Conservation (phyloP, 2,888 invertebrate genomes). For the Escarpia spicata region DNA sequence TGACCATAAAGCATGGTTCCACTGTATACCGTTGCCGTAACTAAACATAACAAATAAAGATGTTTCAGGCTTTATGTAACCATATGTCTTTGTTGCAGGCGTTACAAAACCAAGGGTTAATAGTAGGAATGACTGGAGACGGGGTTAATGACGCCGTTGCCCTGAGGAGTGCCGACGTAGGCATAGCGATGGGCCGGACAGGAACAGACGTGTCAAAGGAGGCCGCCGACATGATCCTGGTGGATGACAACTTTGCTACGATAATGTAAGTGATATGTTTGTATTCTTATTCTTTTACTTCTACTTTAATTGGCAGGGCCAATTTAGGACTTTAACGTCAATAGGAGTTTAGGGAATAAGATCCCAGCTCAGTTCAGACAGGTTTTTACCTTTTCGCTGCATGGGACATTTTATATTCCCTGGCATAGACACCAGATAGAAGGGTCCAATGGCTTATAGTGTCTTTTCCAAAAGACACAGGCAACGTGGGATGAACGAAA, state of each 20-base stretch:
- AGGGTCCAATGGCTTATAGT: no score
- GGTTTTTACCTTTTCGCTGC: no score
- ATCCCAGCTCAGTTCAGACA: no score
- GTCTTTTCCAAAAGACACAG: no score
- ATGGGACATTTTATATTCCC: no score
- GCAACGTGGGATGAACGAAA: no score
- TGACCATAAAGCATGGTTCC: no score
- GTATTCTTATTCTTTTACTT: not conserved
- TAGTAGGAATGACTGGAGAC: slow-evolving; percentile 99
- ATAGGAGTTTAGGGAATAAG: no score
- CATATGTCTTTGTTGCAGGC: slow-evolving; percentile 69
- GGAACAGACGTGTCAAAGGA: slow-evolving; percentile 99
- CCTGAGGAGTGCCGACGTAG: slow-evolving; percentile 95
- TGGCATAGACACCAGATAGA: no score
- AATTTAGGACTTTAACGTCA: no score
- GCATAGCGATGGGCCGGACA: slow-evolving; percentile 90
- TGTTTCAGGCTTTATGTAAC: not conserved
- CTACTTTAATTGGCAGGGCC: not conserved
- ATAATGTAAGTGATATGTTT: slow-evolving; percentile 79
- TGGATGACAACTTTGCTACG: slow-evolving; percentile 97
- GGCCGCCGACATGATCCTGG: slow-evolving; percentile 98
- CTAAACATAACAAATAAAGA: not conserved
- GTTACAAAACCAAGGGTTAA: slow-evolving; percentile 87
- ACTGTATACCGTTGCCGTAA: not conserved
- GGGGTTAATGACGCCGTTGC: slow-evolving; percentile 99